Percentiles rank a stretch among this genome's conserved stretches.
Evolutionary conservation across 2,888 invertebrate species (phyloP).

Genomic region (Alviniconcha strummeri): DNA sequence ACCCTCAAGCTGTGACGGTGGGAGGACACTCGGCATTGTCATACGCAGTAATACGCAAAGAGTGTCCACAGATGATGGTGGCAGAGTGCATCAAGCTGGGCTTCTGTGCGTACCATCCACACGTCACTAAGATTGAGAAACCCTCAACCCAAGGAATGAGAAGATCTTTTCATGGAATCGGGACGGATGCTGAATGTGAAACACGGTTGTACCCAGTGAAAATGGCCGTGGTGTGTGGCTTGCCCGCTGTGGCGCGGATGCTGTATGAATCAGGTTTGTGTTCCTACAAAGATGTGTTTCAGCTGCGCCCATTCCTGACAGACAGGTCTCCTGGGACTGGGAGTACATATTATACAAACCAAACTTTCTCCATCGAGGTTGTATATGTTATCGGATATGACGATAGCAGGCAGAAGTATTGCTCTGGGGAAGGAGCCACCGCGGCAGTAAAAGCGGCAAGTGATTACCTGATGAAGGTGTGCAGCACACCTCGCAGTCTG

Average conservation of each 20-base stretch:
- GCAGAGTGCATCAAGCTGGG: background rate
- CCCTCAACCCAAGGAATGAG: too few relatives aligned
- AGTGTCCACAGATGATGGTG: background rate
- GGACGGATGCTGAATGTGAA: too few relatives aligned
- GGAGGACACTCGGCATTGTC: slow-evolving; percentile 7
- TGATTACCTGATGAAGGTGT: background rate
- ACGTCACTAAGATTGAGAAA: background rate
- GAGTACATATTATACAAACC: too few relatives aligned
- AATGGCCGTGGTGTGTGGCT: too few relatives aligned
- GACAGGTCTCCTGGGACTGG: background rate
- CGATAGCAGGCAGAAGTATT: too few relatives aligned
- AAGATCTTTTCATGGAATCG: too few relatives aligned
- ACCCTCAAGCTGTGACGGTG: background rate
- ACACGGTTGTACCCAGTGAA: too few relatives aligned
- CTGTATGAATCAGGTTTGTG: too few relatives aligned
- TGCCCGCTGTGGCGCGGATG: too few relatives aligned
- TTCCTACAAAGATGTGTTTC: too few relatives aligned
- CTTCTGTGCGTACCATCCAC: background rate
- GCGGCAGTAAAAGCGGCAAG: background rate
- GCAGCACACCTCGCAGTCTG: background rate
- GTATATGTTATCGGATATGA: too few relatives aligned
- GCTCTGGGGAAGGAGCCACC: background rate
- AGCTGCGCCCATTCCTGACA: background rate
- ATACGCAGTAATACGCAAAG: background rate
- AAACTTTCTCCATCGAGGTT: too few relatives aligned